Base-by-base conservation (phyloP, 23 tunicate genomes). In the Clavelina lepadiformis region DNA sequence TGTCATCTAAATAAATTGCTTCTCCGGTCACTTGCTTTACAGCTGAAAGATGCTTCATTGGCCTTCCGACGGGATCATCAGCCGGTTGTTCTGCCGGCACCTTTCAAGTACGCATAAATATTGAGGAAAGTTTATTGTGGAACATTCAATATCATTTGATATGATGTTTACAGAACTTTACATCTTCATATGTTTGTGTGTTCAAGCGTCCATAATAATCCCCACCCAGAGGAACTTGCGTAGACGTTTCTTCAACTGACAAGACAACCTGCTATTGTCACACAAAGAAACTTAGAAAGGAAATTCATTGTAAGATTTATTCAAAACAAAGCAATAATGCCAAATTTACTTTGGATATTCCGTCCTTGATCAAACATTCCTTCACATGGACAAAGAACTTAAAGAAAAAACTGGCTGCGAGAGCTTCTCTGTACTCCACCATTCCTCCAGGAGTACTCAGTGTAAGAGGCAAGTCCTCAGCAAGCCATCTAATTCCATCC, bases 401-500 rank as follows among this genome's bases (percentile, higher is more conserved):
- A 67, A 86, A 81, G 64, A 94, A 94, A 65, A 94, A 81, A 50
- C 96, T 86, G 27, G 88, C 79, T 19, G 93, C 96, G 0, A 94
- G 75, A 45, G 96, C 65, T 31, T 79, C 78, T 38, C 99, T 57
- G 71, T 94, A 94, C 63, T 79, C 91, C 52, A 71, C 77, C 83
- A 94, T 86, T 58, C 99, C 99, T 56, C 99, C 99, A 20, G 99
- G 99, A 35, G 86, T 72, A 70, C 71, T 73, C 2, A 77, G 29
- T 31, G 38, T 33, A 37, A 94, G 35, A 20, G 80, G 76, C 44
- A 94, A 46, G 18, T 94, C 99, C 24, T 94, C 80, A 31, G 67
- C 28, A 1, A 94, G 33, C 83, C 85, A 86, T 32, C 18, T 41
- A 5, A 49, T 27, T 5, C 56, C 69, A 50, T 85, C 83, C 0